Evolutionary conservation across 2,888 invertebrate species (phyloP).

Genomic region (Polia nebulosa): DNA sequence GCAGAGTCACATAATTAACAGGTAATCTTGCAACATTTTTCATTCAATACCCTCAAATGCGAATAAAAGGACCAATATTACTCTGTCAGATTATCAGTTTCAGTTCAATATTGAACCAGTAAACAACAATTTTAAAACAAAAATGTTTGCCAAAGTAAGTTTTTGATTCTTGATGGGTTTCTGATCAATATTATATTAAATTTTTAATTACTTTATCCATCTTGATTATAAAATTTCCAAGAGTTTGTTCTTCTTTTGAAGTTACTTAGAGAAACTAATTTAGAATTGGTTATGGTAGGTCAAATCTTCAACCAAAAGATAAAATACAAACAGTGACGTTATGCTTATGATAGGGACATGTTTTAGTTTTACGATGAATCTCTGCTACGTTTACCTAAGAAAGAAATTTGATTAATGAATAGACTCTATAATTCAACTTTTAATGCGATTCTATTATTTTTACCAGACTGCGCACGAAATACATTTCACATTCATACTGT

Average conservation of each 20-base stretch:
- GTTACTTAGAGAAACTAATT: slow-evolving; percentile 8
- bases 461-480: too few species aligned
- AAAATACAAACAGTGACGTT: too few species aligned
- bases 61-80: slow-evolving; percentile 26
- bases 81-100: slow-evolving; percentile 23
- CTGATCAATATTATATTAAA: slow-evolving; percentile 13
- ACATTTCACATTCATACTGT: too few species aligned
- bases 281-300: slow-evolving; percentile 7
- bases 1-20: slow-evolving; percentile 14
- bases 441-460: too few species aligned
- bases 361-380: too few species aligned
- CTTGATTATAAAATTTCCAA: slow-evolving; percentile 27
- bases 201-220: slow-evolving; percentile 23
- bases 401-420: too few species aligned
- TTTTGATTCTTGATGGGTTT: slow-evolving; percentile 19
- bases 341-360: too few species aligned
- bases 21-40: slow-evolving; percentile 34
- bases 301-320: too few species aligned
- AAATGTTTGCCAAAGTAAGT: slow-evolving; percentile 49
- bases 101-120: slow-evolving; percentile 12
- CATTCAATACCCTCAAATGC: neutral
- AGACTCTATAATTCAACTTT: too few species aligned
- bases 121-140: slow-evolving; percentile 38
- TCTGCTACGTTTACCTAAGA: too few species aligned
- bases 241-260: slow-evolving; percentile 6